Percentiles rank a stretch among this genome's conserved stretches.
phyloP scores from a whole-genome alignment of 2,797 vertebrate genomes.

The Ciconia nigra region DNA sequence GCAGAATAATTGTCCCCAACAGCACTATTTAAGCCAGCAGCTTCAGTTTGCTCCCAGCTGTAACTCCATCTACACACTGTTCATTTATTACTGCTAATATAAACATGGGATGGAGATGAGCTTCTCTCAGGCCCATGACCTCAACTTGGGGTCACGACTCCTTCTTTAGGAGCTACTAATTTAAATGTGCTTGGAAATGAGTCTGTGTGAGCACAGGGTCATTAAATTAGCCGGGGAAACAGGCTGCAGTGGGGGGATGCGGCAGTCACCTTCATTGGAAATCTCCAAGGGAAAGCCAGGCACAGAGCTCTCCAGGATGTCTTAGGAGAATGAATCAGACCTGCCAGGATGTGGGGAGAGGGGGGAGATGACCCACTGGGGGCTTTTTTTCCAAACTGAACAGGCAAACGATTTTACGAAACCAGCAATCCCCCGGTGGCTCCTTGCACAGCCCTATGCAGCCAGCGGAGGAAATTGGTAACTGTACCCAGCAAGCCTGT shows the following conservation, averaged over 20 bases:
- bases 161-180: neutral
- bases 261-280: neutral
- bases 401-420: neutral
- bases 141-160: neutral
- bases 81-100: neutral
- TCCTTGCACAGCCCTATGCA: conserved; percentile 27
- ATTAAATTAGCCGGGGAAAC: neutral
- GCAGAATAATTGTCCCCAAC: neutral
- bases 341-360: neutral
- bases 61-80: neutral
- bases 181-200: neutral
- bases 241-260: neutral
- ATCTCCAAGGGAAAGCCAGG: neutral
- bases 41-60: neutral
- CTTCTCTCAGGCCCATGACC: neutral
- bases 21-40: neutral
- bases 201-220: neutral
- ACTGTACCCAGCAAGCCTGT: conserved; percentile 65
- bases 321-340: conserved; percentile 2
- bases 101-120: neutral
- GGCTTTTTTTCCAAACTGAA: neutral
- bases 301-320: neutral
- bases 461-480: conserved; percentile 46
- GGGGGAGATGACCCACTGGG: neutral
- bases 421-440: neutral